phyloP scores from a whole-genome alignment of 30 jellyfish, hydroid and myxozoan genomes.

The Sanderia malayensis region DNA sequence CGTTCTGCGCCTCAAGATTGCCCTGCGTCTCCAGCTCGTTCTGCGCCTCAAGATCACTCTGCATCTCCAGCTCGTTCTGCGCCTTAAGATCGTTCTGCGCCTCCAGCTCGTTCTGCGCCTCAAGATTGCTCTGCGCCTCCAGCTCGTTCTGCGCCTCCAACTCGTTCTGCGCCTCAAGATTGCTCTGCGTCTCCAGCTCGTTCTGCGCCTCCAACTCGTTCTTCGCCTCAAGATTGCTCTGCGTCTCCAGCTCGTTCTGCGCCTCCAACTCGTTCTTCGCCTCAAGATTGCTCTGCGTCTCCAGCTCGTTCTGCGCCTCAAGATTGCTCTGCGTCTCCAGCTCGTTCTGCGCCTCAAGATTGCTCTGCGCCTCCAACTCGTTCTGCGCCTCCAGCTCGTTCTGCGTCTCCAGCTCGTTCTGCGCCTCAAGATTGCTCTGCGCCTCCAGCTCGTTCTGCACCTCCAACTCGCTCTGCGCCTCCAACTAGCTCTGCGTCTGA shows the following conservation, averaged over 20 bases:
- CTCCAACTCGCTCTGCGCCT: conserved; percentile 2
- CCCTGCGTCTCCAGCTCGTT: too few species aligned
- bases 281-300: conserved; percentile 7
- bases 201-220: conserved; percentile 5
- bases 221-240: conserved; percentile 5
- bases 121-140: conserved; percentile 12
- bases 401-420: neutral
- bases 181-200: conserved; percentile 9
- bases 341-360: conserved; percentile 5
- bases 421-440: conserved; percentile 5
- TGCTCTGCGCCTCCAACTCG: conserved; percentile 22
- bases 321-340: conserved; percentile 1
- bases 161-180: neutral
- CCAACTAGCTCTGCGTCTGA: neutral
- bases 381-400: conserved; percentile 5
- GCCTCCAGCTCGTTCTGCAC: neutral
- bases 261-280: neutral
- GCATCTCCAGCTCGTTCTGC: too few species aligned
- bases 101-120: conserved; percentile 8
- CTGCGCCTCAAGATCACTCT: too few species aligned
- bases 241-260: conserved; percentile 10
- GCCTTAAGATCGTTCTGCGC: conserved; percentile 1
- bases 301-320: conserved; percentile 5
- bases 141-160: conserved; percentile 7
- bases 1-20: too few species aligned